These are phyloP conservation scores for Papilio protenor DNA, from an alignment of 2,888 invertebrate genomes.

Conservation along the genomic window DNA sequence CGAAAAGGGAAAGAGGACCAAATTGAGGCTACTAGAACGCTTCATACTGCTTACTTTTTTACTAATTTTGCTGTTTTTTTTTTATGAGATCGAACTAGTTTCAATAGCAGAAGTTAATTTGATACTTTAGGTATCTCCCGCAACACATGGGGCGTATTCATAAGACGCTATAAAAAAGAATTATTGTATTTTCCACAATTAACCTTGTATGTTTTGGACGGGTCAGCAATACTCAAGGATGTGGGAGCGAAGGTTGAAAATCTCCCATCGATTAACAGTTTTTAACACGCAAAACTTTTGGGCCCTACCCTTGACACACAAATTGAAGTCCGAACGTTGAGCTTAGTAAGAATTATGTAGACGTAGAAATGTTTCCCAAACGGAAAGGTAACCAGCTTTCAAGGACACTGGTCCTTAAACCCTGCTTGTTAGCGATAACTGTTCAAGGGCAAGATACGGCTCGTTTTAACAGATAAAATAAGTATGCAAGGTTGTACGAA, in stretches of 20 bases:
- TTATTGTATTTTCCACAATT: constrained; percentile 29
- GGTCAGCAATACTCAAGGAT: constrained; percentile 74
- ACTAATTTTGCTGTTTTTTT: neutral
- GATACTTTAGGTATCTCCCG: neutral
- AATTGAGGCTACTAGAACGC: too few relatives aligned
- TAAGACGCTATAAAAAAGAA: constrained; percentile 24
- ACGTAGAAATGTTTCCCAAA: constrained; percentile 59
- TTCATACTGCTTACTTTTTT: too few relatives aligned
- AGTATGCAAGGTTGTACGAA: constrained; percentile 10
- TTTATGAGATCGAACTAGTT: neutral
- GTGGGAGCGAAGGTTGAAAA: constrained; percentile 77
- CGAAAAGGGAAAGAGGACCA: too few relatives aligned
- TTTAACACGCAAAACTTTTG: constrained; percentile 77
- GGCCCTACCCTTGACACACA: constrained; percentile 79
- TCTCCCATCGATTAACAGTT: constrained; percentile 77
- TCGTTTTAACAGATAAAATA: constrained; percentile 15
- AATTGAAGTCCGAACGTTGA: constrained; percentile 57
- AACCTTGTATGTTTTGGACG: constrained; percentile 67
- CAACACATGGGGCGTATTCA: neutral
- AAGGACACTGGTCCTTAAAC: constrained; percentile 50
- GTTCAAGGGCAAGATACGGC: constrained; percentile 33
- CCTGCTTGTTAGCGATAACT: constrained; percentile 30
- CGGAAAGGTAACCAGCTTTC: constrained; percentile 60
- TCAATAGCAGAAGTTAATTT: neutral
- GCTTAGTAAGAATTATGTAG: constrained; percentile 72